Evolutionary conservation across 2,888 invertebrate species (phyloP).

Genomic region (Phengaris arion): DNA sequence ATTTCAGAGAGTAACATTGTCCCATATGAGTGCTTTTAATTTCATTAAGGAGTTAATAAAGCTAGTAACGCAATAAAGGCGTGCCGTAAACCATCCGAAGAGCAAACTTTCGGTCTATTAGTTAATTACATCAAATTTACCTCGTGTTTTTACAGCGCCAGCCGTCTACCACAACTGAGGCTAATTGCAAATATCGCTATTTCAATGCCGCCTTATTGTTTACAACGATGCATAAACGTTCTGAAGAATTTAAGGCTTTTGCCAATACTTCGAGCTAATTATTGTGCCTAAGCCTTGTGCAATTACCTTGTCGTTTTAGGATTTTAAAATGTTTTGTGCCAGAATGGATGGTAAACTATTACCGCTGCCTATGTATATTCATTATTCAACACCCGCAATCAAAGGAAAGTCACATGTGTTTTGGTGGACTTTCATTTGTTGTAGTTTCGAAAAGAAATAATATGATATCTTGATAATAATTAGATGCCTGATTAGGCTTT

Average conservation of each 20-base stretch:
- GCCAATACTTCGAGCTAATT: neutral
- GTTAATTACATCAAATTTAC: constrained; percentile 1
- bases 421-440: too few species aligned
- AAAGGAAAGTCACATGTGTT: too few species aligned
- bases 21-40: constrained; percentile 1
- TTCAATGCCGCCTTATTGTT: neutral
- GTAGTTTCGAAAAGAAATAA: too few species aligned
- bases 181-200: neutral
- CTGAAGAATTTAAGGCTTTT: neutral
- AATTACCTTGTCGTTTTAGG: too few species aligned
- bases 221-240: neutral
- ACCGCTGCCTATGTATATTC: too few species aligned
- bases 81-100: neutral
- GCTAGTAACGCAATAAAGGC: neutral
- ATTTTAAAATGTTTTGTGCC: too few species aligned
- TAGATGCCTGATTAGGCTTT: too few species aligned
- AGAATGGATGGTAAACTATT: too few species aligned
- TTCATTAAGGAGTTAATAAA: constrained; percentile 14
- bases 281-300: too few species aligned
- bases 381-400: too few species aligned
- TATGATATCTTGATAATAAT: too few species aligned
- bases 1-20: neutral
- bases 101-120: constrained; percentile 20
- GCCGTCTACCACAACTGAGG: neutral
- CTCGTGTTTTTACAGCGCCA: neutral